Conservation (phyloP, 2,797 vertebrate species). For the Gymnothorax reevesii region DNA sequence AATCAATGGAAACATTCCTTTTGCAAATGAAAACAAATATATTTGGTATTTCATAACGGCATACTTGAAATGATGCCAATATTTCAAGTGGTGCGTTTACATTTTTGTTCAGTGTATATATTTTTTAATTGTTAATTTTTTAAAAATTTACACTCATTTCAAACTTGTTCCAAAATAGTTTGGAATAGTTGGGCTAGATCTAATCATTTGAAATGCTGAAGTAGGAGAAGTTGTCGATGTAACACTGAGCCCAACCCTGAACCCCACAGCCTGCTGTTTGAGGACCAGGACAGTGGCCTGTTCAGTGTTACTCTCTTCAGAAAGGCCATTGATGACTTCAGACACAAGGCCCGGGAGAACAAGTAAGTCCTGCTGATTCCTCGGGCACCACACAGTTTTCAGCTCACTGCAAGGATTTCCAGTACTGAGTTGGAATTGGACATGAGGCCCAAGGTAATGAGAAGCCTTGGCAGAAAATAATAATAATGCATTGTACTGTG, state of each 20-base stretch:
- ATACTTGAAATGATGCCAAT: no score
- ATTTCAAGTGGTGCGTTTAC: no score
- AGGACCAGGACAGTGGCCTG: constrained; percentile 93
- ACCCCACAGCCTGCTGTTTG: constrained; percentile 82
- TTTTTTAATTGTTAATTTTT: no score
- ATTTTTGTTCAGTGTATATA: no score
- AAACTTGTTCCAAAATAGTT: no score
- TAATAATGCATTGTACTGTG: background rate
- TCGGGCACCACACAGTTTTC: background rate
- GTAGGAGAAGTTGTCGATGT: background rate
- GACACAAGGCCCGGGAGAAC: constrained; percentile 94
- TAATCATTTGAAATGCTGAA: no score
- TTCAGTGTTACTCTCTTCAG: constrained; percentile 94
- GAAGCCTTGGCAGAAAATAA: background rate
- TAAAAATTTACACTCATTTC: no score
- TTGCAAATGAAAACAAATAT: no score
- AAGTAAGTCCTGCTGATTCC: constrained; percentile 75
- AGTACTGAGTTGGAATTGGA: background rate
- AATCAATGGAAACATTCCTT: no score
- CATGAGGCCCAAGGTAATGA: background rate
- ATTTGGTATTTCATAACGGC: no score
- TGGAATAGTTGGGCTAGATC: no score
- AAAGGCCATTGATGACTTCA: constrained; percentile 96
- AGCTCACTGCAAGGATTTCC: background rate
- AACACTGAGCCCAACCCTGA: background rate